Evolutionary conservation across 2,113 vertebrate species (phyloP).

Genomic region (Scomber colias): DNA sequence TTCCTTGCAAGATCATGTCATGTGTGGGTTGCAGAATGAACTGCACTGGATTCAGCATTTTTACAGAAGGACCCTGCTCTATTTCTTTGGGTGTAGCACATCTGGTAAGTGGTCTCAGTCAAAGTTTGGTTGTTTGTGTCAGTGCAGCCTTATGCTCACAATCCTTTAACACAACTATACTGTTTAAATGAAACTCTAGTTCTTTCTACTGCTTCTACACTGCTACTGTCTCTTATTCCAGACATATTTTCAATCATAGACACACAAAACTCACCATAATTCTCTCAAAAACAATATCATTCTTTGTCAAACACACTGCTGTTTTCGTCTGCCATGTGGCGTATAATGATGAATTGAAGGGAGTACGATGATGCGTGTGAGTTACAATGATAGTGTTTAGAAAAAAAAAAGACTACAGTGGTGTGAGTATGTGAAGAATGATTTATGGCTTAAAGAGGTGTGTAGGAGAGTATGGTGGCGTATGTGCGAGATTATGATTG

Average conservation of each 20-base stretch:
- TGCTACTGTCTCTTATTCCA: slow-evolving; percentile 8
- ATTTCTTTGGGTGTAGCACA: no score
- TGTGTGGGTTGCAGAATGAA: no score
- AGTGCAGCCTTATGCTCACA: no score
- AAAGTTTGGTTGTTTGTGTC: no score
- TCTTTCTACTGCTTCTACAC: neutral
- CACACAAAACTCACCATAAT: slow-evolving; percentile 5
- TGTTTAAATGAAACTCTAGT: neutral
- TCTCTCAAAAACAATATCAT: slow-evolving; percentile 33
- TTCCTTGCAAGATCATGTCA: no score
- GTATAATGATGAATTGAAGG: slow-evolving; percentile 48
- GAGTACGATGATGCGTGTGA: slow-evolving; percentile 14
- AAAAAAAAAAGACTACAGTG: slow-evolving; percentile 21
- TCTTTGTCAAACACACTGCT: slow-evolving; percentile 16
- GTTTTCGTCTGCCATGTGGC: neutral
- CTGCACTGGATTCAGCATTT: no score
- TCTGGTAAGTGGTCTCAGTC: no score
- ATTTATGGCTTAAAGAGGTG: slow-evolving; percentile 53
- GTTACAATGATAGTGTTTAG: slow-evolving; percentile 37
- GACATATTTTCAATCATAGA: slow-evolving; percentile 27
- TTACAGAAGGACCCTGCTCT: no score
- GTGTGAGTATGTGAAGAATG: slow-evolving; percentile 45
- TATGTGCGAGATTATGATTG: slow-evolving; percentile 32
- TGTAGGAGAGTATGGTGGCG: slow-evolving; percentile 39
- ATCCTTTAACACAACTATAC: no score